Conservation (phyloP, 2,113 vertebrate species). For the Chlorodrepanis virens region DNA sequence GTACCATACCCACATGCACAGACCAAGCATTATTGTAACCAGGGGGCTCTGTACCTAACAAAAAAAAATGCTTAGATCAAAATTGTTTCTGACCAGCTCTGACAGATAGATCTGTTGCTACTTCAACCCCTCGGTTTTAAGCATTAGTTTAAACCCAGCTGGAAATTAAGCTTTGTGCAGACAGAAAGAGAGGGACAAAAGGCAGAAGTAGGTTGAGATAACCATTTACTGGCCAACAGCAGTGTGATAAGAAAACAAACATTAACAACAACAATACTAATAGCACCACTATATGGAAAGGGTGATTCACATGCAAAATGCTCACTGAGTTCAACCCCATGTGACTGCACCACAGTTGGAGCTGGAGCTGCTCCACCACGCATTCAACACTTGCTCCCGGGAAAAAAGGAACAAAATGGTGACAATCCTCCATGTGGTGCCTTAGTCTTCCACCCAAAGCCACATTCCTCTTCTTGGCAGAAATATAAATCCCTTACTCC, state of each 20-base stretch:
- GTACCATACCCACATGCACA: background rate
- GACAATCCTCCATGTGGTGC: too few species aligned
- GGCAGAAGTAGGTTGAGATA: background rate
- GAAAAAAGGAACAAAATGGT: background rate
- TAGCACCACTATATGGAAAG: background rate
- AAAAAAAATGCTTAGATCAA: background rate
- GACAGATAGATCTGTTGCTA: background rate
- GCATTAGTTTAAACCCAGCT: background rate
- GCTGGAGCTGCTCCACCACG: background rate
- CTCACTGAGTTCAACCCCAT: background rate
- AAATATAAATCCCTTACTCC: background rate
- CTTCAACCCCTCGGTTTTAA: background rate
- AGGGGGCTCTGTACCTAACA: background rate
- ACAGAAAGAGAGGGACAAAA: background rate
- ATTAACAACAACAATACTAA: background rate
- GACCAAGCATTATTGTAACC: background rate
- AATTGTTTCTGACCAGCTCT: background rate
- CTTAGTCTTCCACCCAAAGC: background rate
- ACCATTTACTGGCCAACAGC: background rate
- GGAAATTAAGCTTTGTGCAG: background rate
- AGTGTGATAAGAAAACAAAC: background rate
- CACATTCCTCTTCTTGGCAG: fast-evolving
- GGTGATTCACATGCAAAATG: background rate
- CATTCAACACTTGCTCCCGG: fast-evolving
- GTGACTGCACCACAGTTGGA: background rate